These are phyloP conservation scores for Drosophila ochracea DNA, from an alignment of 2,888 invertebrate species.

Conservation along the genomic window DNA sequence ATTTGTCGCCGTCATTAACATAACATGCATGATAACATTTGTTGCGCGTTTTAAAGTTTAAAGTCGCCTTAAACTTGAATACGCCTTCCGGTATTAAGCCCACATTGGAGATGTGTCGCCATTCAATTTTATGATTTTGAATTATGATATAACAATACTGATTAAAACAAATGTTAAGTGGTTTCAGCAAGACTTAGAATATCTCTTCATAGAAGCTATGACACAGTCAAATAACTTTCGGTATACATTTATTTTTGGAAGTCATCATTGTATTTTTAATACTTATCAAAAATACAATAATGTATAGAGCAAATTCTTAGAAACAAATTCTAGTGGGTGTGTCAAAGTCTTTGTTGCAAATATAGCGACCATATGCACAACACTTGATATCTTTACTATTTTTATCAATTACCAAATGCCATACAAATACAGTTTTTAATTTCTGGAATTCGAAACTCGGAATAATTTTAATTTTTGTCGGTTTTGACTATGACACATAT, in stretches of 20 bases:
- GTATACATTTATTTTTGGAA: too few relatives aligned
- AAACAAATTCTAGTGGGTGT: background rate
- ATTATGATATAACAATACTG: background rate
- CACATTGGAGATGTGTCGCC: background rate
- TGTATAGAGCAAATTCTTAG: background rate
- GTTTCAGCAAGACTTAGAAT: background rate
- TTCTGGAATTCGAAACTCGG: background rate
- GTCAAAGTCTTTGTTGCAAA: background rate
- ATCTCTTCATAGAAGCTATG: background rate
- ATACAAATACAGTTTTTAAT: accelerated
- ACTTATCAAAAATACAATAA: background rate
- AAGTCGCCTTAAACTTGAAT: background rate
- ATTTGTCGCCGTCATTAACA: too few relatives aligned
- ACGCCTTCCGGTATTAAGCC: background rate
- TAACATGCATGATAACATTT: background rate
- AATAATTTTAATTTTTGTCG: background rate
- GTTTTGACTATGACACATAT: background rate
- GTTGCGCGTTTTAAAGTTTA: background rate
- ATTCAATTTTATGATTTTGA: background rate
- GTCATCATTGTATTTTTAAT: too few relatives aligned
- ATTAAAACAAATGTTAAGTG: background rate
- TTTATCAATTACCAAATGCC: background rate
- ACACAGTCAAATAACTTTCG: too few relatives aligned
- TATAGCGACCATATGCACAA: background rate
- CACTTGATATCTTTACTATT: background rate